Evolutionary conservation across 2,888 invertebrate species (phyloP).

Genomic region (Ormyrus labotus): DNA sequence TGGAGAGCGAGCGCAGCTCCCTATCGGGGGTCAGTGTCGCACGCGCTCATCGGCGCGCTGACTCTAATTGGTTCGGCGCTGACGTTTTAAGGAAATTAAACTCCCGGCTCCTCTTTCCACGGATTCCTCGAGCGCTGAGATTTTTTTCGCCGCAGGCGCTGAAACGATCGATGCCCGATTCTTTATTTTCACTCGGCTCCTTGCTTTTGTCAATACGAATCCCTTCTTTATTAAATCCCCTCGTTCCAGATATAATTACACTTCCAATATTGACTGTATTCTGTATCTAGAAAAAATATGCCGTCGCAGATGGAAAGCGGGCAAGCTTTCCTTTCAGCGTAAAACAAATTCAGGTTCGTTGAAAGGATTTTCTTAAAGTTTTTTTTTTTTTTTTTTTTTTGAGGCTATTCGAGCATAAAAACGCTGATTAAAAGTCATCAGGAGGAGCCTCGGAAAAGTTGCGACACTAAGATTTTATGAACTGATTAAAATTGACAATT

Average conservation of each 20-base stretch:
- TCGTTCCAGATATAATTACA: too few relatives aligned
- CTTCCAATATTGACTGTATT: too few relatives aligned
- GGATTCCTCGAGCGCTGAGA: neutral
- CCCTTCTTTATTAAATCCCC: too few relatives aligned
- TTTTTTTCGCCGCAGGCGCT: neutral
- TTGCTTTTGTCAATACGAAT: too few relatives aligned
- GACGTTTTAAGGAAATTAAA: constrained; percentile 71
- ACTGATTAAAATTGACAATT: constrained; percentile 50
- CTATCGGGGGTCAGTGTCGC: neutral
- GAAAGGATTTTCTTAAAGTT: neutral
- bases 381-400: neutral
- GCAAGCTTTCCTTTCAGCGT: too few relatives aligned
- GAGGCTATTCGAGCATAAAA: neutral
- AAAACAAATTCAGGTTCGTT: too few relatives aligned
- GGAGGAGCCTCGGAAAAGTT: neutral
- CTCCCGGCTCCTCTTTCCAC: constrained; percentile 51
- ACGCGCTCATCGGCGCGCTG: constrained; percentile 58
- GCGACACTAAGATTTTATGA: constrained; percentile 32
- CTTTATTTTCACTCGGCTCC: neutral
- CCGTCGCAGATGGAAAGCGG: too few relatives aligned
- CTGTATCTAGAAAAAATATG: too few relatives aligned
- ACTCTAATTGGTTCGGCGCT: constrained; percentile 69
- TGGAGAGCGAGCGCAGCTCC: neutral
- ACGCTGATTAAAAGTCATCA: neutral
- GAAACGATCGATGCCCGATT: neutral